A percentile compares a stretch with the other conserved stretches of the same genome.
Conservation (phyloP, 1,140 invertebrate species). For the Anastrepha obliqua region DNA sequence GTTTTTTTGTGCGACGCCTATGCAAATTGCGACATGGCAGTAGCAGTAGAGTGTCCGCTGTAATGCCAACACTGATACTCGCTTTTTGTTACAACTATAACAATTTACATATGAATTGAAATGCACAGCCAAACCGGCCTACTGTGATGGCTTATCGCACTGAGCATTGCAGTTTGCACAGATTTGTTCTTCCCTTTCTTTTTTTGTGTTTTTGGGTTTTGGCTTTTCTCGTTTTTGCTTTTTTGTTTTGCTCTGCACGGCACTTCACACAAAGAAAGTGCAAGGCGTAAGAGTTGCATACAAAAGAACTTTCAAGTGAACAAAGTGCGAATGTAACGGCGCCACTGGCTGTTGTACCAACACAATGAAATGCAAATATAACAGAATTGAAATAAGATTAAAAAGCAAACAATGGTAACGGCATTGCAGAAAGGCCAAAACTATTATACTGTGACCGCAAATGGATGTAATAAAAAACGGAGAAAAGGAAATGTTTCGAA, state of each 20-base stretch:
- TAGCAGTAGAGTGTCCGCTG: neutral
- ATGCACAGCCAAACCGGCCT: neutral
- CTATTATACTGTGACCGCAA: slow-evolving; percentile 9
- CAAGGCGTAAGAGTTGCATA: neutral
- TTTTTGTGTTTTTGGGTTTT: neutral
- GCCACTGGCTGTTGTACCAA: neutral
- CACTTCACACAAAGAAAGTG: slow-evolving; percentile 1
- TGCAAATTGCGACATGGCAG: slow-evolving; percentile 13
- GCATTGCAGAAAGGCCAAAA: neutral
- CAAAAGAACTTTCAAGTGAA: slow-evolving; percentile 9
- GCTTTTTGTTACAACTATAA: slow-evolving; percentile 11
- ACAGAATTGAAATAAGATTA: neutral
- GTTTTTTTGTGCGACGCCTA: neutral
- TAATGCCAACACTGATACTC: neutral
- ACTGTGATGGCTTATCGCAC: neutral
- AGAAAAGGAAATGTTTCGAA: neutral
- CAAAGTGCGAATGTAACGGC: neutral
- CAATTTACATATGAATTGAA: slow-evolving; percentile 38
- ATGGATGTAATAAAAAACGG: neutral
- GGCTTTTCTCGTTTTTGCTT: no score
- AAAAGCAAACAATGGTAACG: neutral
- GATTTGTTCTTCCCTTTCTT: neutral
- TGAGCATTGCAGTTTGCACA: neutral
- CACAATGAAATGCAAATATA: slow-evolving; percentile 2
- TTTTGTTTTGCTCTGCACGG: neutral